Conservation (phyloP, 2,888 invertebrate species). For the Euphydryas editha region DNA sequence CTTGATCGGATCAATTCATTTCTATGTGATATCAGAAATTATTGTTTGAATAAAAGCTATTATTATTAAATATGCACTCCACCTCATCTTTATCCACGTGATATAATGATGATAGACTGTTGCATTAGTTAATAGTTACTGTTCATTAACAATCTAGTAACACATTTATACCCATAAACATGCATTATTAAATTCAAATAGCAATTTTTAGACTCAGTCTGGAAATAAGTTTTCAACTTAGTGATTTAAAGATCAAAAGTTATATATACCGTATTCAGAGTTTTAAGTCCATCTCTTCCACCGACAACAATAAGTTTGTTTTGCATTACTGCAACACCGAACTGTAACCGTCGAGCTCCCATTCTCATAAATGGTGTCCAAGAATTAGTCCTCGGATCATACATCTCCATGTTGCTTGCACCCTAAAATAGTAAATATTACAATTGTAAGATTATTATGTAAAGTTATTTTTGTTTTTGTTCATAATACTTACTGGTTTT, state of each 20-base stretch:
- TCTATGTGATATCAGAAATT: too few species aligned
- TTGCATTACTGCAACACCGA: conserved; percentile 94
- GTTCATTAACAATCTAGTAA: too few species aligned
- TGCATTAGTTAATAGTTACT: too few species aligned
- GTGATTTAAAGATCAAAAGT: neutral
- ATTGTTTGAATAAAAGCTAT: too few species aligned
- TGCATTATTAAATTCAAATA: too few species aligned
- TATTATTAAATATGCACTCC: too few species aligned
- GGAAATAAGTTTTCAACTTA: too few species aligned
- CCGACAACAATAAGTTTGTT: conserved; percentile 94
- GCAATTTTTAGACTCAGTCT: too few species aligned
- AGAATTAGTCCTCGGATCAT: conserved; percentile 90
- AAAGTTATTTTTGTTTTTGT: neutral
- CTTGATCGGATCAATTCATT: too few species aligned
- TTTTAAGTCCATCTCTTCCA: conserved; percentile 96
- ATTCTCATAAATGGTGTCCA: conserved; percentile 91
- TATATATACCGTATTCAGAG: conserved; percentile 90
- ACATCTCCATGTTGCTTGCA: conserved; percentile 95
- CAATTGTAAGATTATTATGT: neutral
- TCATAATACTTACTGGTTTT: conserved; percentile 4
- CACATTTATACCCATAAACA: too few species aligned
- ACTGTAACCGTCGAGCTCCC: conserved; percentile 93
- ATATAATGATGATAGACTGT: too few species aligned
- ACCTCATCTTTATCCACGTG: too few species aligned
- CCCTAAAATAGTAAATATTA: conserved; percentile 74